Percentiles rank a stretch among this genome's conserved stretches.
These are phyloP conservation scores for Cybosia mesomella DNA, from an alignment of 2,888 invertebrate species.

Conservation along the genomic window DNA sequence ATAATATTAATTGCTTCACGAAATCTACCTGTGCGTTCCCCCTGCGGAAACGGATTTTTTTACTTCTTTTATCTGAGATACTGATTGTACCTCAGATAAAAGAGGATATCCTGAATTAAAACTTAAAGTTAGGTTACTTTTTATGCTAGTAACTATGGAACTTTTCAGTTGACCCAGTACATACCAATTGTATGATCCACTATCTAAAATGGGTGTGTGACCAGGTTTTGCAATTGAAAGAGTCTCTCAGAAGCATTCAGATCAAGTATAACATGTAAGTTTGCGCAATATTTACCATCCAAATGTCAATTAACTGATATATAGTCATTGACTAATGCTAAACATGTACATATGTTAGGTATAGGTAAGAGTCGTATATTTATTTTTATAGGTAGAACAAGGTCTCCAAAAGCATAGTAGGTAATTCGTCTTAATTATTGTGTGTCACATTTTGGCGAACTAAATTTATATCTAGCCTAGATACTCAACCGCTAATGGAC, in stretches of 20 bases:
- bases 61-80: too few relatives aligned
- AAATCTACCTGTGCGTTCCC: too few relatives aligned
- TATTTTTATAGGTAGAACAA: background rate
- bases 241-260: background rate
- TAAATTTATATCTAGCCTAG: background rate
- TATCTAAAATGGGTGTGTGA: background rate
- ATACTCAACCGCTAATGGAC: background rate
- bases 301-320: background rate
- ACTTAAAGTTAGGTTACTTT: too few relatives aligned
- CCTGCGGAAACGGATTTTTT: too few relatives aligned
- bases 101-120: too few relatives aligned
- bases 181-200: background rate
- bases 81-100: too few relatives aligned
- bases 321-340: background rate
- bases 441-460: background rate
- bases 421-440: background rate
- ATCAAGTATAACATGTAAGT: slow-evolving; percentile 2
- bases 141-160: too few relatives aligned
- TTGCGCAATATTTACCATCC: background rate
- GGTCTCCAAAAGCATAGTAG: background rate
- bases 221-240: slow-evolving; percentile 1
- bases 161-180: background rate
- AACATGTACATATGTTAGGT: background rate
- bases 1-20: too few relatives aligned
- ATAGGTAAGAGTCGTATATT: background rate